Evolutionary conservation across 2,113 vertebrate genomes (phyloP), one percentile per base, ranked within the genome.

Genomic region (Deroptyus accipitrinus): DNA sequence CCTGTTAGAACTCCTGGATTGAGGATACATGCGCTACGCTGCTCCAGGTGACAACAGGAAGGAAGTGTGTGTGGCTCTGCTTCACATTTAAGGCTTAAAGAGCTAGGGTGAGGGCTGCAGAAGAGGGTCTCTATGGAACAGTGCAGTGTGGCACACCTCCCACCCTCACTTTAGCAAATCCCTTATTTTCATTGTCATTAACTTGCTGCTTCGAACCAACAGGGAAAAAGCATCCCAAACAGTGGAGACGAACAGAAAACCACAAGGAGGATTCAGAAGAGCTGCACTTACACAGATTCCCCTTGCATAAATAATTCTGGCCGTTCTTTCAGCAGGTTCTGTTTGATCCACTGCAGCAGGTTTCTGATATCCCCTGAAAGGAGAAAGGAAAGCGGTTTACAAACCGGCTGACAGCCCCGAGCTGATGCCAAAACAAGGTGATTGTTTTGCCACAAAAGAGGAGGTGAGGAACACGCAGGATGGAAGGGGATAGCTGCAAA

Each of bases 291-390:
- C 99, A 99, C 99, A 31, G 99, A 98, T 69, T 99, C 98, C 87
- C 99, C 99, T 96, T 99, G 99, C 93, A 99, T 98, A 97, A 99
- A 99, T 94, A 99, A 98, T 96, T 99, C 99, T 3, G 99, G 98
- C 44, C 99, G 98, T 90, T 99, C 99, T 98, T 99, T 99, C 90
- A 99, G 96, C 92, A 99, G 98, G 97, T 99, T 99, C 93, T 94
- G 97, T 97, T 98, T 99, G 97, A 99, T 99, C 99, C 99, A 99
- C 78, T 98, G 97, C 86, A 99, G 98, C 97, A 99, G 98, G 98
- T 98, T 99, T 94, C 98, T 99, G 97, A 99, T 96, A 94, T 99
- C 98, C 99, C 99, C 99, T 99, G 92, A 54, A 97, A 97, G 96
- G 96, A 95, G 94, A 95, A 94, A 92, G 79, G 67, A 96, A 42